Percentiles rank a stretch among this genome's conserved stretches.
Conservation (phyloP, 2,797 vertebrate genomes). For the Danio choprae region DNA sequence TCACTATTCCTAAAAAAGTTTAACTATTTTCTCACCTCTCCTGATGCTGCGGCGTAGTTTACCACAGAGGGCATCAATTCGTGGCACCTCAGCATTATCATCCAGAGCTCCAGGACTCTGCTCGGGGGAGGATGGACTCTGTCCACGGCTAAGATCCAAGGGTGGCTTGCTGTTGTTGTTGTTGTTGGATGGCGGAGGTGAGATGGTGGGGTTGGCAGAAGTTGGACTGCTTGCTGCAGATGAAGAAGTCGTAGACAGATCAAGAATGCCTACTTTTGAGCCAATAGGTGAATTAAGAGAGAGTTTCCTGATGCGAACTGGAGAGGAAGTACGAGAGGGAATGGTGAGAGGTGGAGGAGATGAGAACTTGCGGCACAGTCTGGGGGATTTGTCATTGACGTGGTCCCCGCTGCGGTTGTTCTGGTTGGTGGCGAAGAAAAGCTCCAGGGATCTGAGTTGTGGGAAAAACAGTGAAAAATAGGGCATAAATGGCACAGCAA, state of each 20-base stretch:
- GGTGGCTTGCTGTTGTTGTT: constrained; percentile 74
- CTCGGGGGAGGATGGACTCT: constrained; percentile 82
- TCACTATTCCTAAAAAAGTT: not conserved
- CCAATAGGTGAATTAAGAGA: constrained; percentile 92
- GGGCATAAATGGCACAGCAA: constrained; percentile 46
- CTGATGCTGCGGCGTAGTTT: constrained; percentile 91
- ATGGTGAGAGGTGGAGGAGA: constrained; percentile 92
- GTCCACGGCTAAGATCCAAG: constrained; percentile 81
- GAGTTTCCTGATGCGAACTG: constrained; percentile 90
- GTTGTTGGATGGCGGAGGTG: constrained; percentile 67
- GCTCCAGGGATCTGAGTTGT: constrained; percentile 88
- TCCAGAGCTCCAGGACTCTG: constrained; percentile 81
- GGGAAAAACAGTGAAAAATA: constrained; percentile 43
- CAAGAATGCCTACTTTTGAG: constrained; percentile 84
- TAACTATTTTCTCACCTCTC: constrained; percentile 78
- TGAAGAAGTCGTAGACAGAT: constrained; percentile 82
- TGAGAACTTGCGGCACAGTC: constrained; percentile 94
- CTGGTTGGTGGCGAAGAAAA: constrained; percentile 94
- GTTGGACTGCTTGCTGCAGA: constrained; percentile 88
- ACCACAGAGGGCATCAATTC: constrained; percentile 85
- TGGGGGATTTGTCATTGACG: constrained; percentile 89
- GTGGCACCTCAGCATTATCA: constrained; percentile 84
- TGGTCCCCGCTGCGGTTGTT: constrained; percentile 88
- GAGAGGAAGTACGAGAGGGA: constrained; percentile 90
- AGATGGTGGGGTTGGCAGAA: constrained; percentile 79